Evolutionary conservation across 2,113 vertebrate species (phyloP).

Genomic region (Campylorhamphus procurvoides): DNA sequence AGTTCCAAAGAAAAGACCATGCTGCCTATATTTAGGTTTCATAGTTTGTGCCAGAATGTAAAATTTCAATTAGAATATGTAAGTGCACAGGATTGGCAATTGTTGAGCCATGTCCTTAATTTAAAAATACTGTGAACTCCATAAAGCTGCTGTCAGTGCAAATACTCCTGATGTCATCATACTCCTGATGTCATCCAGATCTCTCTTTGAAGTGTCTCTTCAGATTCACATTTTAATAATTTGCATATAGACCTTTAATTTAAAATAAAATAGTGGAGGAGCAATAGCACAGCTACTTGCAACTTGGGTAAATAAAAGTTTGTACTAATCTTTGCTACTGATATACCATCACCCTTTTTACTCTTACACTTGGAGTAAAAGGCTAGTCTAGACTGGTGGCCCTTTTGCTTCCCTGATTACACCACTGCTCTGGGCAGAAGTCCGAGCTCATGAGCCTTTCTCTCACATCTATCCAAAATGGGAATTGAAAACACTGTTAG

Average conservation of each 20-base stretch:
- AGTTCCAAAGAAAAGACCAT: conserved; percentile 18
- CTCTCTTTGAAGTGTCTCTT: conserved; percentile 15
- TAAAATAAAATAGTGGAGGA: not conserved
- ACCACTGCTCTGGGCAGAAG: not conserved
- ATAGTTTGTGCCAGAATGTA: not conserved
- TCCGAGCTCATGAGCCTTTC: not conserved
- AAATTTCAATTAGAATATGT: conserved; percentile 14
- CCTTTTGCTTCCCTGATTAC: not conserved
- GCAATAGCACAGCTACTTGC: not conserved
- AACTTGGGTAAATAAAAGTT: not conserved
- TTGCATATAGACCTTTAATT: not conserved
- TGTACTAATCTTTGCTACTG: not conserved
- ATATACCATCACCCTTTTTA: not conserved
- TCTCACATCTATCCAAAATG: not conserved
- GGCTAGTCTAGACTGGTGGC: not conserved
- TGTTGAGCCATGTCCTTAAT: conserved; percentile 29
- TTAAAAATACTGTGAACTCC: conserved; percentile 32
- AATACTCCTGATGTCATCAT: conserved; percentile 25
- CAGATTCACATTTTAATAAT: not conserved
- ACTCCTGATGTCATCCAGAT: not conserved
- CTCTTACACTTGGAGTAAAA: not conserved
- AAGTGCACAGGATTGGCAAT: conserved; percentile 16
- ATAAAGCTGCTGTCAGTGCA: not conserved
- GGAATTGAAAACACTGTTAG: not conserved
- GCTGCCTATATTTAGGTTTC: conserved; percentile 1